Conservation (phyloP, 2,113 vertebrate genomes). For the Gnathonemus echidnorhynchus region DNA sequence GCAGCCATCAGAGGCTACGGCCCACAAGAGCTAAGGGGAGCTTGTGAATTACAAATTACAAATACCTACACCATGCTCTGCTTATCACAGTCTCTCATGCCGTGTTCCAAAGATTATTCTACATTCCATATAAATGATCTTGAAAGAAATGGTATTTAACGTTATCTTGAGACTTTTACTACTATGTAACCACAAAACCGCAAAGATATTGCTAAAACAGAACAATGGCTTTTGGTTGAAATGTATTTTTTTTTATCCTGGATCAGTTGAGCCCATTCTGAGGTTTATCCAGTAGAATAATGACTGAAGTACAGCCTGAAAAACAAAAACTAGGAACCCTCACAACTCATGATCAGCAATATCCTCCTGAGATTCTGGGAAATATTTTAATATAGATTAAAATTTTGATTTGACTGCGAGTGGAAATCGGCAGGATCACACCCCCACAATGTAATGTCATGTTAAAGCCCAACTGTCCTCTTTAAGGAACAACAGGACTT, state of each 20-base stretch:
- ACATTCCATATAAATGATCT: background rate
- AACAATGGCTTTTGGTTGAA: background rate
- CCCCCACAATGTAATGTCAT: background rate
- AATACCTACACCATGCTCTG: background rate
- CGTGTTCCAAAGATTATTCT: background rate
- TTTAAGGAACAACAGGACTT: background rate
- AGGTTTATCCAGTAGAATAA: background rate
- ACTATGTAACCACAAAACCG: background rate
- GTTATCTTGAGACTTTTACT: background rate
- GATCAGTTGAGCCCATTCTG: background rate
- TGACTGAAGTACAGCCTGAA: background rate
- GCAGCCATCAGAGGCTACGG: background rate
- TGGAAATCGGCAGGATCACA: background rate
- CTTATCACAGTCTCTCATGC: background rate
- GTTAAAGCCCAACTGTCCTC: background rate
- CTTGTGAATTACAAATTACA: background rate
- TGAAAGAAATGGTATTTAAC: background rate
- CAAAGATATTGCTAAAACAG: background rate
- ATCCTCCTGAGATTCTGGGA: background rate
- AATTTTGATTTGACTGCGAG: background rate
- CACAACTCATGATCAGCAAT: background rate
- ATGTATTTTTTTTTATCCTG: background rate
- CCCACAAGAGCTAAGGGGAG: background rate
- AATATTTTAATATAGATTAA: background rate
- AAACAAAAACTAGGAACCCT: background rate